Base-by-base conservation (phyloP, 2,888 invertebrate genomes). In the Sabellastarte sp. region DNA sequence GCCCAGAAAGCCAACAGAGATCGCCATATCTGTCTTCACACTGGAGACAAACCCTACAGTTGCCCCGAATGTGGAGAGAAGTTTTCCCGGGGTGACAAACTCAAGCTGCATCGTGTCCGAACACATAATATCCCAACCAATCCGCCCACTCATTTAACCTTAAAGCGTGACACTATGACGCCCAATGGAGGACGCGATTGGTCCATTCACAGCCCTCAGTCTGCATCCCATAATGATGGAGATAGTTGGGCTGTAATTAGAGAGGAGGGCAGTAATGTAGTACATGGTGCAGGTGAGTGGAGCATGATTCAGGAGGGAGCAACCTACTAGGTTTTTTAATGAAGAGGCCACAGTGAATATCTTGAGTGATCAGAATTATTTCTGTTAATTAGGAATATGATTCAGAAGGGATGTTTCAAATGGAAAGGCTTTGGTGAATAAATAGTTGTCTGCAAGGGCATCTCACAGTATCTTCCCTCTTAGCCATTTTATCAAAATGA, bases 1-100 rank as follows among this genome's bases (percentile, higher is more conserved):
- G 80, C 80, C 1, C 79, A 81, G 52, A 76, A 80, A 33, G 80
- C 81, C 3, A 82, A 82, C 65, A 71, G 82, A 24, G 80, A 82
- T 61, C 75, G 82, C 1, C 82, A 82, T 65, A 75, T 79, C 24
- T 77, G 82, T 31, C 77, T 80, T 60, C 82, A 82, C 70, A 82
- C 82, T 0, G 82, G 82, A 0, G 79, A 78, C 29, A 75, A 77
- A 15, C 81, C 82, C n/a, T 63, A 71, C 50, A 41, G 62, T 2
- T 73, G 73, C 51, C 66, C 66, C 0, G 64, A 71, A 33, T 73
- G 73, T 52, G 66, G 60, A 3, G 69, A 70, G 63, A 69, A 67
- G 60, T 73, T 73, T 50, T 68, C 73, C 15, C 68, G 73, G 3
- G 73, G 73, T 2, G 73, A 73, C 67, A 73, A 73, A 57, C 68